Percentiles rank a stretch among this genome's conserved stretches.
These are phyloP conservation scores for Nothura maculosa DNA, from an alignment of 2,797 vertebrate species.

Conservation along the genomic window DNA sequence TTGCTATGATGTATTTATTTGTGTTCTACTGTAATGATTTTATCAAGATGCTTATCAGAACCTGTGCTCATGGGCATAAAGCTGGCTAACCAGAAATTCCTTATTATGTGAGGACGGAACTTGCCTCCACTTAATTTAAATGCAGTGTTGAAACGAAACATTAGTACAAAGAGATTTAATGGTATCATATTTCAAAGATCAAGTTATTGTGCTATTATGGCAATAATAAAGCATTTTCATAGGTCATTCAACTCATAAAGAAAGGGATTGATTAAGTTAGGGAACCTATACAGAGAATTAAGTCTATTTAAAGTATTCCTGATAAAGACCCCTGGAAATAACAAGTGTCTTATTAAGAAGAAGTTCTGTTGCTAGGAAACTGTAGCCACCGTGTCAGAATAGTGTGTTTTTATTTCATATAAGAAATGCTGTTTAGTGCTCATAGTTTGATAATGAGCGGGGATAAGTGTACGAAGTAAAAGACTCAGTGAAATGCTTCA, in stretches of 20 bases:
- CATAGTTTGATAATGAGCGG: conserved; percentile 30
- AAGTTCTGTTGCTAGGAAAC: conserved; percentile 65
- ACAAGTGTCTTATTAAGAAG: conserved; percentile 51
- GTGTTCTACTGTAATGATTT: conserved; percentile 4
- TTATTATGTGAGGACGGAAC: not conserved
- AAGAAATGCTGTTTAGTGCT: conserved; percentile 36
- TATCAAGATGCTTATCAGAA: not conserved
- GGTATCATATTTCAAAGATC: not conserved
- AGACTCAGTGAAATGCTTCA: not conserved
- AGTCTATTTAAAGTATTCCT: conserved; percentile 47
- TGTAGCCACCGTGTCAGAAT: conserved; percentile 42
- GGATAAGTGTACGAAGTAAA: not conserved
- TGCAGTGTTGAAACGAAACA: not conserved
- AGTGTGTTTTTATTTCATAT: conserved; percentile 46
- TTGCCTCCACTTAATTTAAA: not conserved
- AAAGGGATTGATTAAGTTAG: conserved; percentile 17
- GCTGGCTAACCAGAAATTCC: not conserved
- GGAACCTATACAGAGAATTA: conserved; percentile 14
- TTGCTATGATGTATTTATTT: not conserved
- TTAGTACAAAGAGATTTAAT: not conserved
- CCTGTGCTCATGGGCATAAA: not conserved
- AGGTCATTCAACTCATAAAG: not conserved
- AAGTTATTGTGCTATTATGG: not conserved
- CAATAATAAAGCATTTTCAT: conserved; percentile 27
- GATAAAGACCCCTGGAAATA: conserved; percentile 50